A percentile compares a stretch with the other conserved stretches of the same genome.
phyloP scores from a whole-genome alignment of 2,113 vertebrate genomes.

The Columbina picui region DNA sequence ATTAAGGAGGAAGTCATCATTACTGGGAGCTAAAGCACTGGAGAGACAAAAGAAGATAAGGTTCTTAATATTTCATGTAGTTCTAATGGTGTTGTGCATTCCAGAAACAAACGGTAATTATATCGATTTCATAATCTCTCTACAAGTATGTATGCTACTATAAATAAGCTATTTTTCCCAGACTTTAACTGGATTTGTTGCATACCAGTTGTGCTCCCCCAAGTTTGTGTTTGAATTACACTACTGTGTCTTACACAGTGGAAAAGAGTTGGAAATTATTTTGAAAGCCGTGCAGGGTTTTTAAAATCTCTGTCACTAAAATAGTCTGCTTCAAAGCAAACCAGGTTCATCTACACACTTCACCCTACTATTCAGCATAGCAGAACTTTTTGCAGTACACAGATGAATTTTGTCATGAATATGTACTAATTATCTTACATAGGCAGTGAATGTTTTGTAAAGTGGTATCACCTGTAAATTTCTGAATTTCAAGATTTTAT shows the following conservation, averaged over 20 bases:
- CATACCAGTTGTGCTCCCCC: not conserved
- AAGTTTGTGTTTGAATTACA: not conserved
- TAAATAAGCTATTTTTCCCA: not conserved
- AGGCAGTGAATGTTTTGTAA: not conserved
- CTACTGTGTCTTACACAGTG: not conserved
- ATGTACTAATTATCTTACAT: not conserved
- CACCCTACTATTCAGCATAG: not conserved
- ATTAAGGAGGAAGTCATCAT: not conserved
- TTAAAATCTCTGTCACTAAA: not conserved
- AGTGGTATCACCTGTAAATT: not conserved
- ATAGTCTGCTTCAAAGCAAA: not conserved
- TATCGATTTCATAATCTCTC: not conserved
- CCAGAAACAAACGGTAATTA: conserved; percentile 15
- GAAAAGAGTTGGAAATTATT: not conserved
- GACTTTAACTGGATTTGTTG: not conserved
- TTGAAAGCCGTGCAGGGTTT: not conserved
- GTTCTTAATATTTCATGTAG: not conserved
- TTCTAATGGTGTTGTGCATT: not conserved
- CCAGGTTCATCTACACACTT: not conserved
- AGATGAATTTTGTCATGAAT: not conserved
- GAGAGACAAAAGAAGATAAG: not conserved
- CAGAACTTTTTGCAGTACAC: not conserved
- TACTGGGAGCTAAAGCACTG: not conserved
- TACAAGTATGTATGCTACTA: not conserved
- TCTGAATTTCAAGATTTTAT: not conserved